Base-by-base conservation (phyloP, 2,888 invertebrate species). In the Gandaritis pyraliata region DNA sequence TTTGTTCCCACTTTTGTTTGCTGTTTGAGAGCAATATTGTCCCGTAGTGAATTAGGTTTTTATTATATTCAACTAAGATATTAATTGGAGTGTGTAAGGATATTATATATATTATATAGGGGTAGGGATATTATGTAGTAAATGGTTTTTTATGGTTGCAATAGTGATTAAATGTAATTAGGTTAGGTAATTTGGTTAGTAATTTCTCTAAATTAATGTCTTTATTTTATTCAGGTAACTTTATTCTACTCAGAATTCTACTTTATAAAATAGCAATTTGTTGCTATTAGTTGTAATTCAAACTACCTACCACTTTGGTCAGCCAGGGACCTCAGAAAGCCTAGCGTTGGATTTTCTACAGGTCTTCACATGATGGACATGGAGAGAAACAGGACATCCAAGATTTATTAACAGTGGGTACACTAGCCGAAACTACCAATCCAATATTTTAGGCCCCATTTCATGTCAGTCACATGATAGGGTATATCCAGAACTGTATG, bases 401-500 rank as follows among this genome's bases (percentile, higher is more conserved):
- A 47, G 15, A 23, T 47, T 47, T 47, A 30, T 4, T 15, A 15
- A 13, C 1, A 2, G 30, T 30, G 13, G 13, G 29, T 30, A 30
- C n/a, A 16, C 43, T 8, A 43, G 15, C 16, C 43, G 6, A 41
- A 15, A 8, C 8, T 13, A 41, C 41, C 13, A 13, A 15, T 15
- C 5, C n/a, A 30, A 8, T 23, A 29, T 51, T 51, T 11, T 11
- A 39, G 46, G 52, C 45, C 41, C 52, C 47, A 53, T 48, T 47
- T 61, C 38, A 43, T 18, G 39, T 58, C 61, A 69, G 75, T 82
- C 82, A 82, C 82, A 82, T 82, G 82, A 83, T 75, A 63, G 79
- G 80, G 75, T 73, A 72, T 72, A 69, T 46, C 63, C 46, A 55
- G 29, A 23, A 41, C 12, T 49, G 15, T 33, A 46, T 13, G 58